Percentiles rank a stretch among this genome's conserved stretches.
Evolutionary conservation across 2,888 invertebrate genomes (phyloP).

Genomic region (Cataglyphis rosenhaueri): DNA sequence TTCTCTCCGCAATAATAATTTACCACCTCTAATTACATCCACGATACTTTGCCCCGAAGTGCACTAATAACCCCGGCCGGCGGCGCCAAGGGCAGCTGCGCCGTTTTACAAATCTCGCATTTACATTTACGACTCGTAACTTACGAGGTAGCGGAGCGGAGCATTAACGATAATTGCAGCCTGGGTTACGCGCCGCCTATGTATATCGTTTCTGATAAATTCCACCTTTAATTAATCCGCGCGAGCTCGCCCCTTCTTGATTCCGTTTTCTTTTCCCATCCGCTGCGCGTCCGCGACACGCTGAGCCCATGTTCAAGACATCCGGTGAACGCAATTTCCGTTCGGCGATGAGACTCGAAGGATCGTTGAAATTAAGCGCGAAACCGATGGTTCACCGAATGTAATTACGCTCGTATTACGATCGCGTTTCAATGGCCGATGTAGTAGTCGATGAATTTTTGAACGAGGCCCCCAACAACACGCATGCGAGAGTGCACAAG

Average conservation of each 20-base stretch:
- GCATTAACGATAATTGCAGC: conserved; percentile 74
- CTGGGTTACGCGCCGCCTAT: conserved; percentile 54
- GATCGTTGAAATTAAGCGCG: neutral
- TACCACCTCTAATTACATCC: conserved; percentile 70
- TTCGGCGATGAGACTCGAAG: conserved; percentile 20
- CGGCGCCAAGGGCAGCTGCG: conserved; percentile 62
- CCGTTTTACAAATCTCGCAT: conserved; percentile 74
- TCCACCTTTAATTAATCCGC: conserved; percentile 70
- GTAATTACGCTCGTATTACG: too few relatives aligned
- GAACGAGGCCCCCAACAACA: neutral
- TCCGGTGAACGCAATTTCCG: conserved; percentile 55
- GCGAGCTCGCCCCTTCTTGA: conserved; percentile 28
- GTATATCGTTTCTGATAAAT: conserved; percentile 73
- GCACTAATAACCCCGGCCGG: conserved; percentile 67
- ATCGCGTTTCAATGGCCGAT: conserved; percentile 3
- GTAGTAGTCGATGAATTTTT: conserved; percentile 14
- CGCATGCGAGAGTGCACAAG: neutral
- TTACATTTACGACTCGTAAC: conserved; percentile 74
- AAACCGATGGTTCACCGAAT: too few relatives aligned
- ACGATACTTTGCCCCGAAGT: conserved; percentile 55
- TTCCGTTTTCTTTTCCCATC: conserved; percentile 42
- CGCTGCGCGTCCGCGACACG: conserved; percentile 6
- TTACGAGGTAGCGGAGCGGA: conserved; percentile 68
- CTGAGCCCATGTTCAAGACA: conserved; percentile 10
- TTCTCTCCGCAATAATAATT: conserved; percentile 68